Percentiles rank a stretch among this genome's conserved stretches.
These are phyloP conservation scores for Erebia aethiops DNA, from an alignment of 2,888 invertebrate genomes.

Conservation along the genomic window DNA sequence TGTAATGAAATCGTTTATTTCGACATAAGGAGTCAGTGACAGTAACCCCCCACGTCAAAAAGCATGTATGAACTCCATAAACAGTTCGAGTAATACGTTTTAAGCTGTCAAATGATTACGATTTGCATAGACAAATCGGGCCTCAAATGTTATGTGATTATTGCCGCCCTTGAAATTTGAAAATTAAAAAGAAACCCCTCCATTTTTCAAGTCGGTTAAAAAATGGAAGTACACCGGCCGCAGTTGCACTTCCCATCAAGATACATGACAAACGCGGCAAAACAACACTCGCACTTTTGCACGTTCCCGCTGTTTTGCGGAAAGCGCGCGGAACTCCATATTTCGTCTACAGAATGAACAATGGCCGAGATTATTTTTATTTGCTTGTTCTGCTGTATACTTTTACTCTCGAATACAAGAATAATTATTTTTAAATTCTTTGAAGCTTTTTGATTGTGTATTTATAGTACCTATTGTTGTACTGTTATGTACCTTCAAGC, in stretches of 20 bases:
- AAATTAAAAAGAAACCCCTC: no score
- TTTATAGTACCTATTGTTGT: neutral
- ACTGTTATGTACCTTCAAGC: neutral
- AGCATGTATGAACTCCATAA: no score
- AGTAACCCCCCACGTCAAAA: no score
- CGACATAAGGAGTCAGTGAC: no score
- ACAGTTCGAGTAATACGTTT: no score
- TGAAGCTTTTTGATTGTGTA: neutral
- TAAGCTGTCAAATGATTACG: no score
- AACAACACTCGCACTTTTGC: slow-evolving; percentile 44
- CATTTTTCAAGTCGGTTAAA: neutral
- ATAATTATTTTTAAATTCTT: slow-evolving; percentile 17
- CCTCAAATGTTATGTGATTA: no score
- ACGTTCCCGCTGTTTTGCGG: slow-evolving; percentile 41
- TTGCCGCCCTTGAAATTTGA: no score
- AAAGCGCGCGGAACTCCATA: slow-evolving; percentile 41
- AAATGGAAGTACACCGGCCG: slow-evolving; percentile 13
- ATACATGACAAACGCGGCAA: slow-evolving; percentile 45
- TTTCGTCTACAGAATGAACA: slow-evolving; percentile 35
- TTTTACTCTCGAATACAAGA: slow-evolving; percentile 22
- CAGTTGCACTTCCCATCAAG: slow-evolving; percentile 43
- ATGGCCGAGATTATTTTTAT: slow-evolving; percentile 37
- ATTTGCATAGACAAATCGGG: no score
- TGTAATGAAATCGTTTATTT: no score
- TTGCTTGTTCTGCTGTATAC: slow-evolving; percentile 18